Evolutionary conservation across 2,113 vertebrate species (phyloP).

Genomic region (Struthio camelus): DNA sequence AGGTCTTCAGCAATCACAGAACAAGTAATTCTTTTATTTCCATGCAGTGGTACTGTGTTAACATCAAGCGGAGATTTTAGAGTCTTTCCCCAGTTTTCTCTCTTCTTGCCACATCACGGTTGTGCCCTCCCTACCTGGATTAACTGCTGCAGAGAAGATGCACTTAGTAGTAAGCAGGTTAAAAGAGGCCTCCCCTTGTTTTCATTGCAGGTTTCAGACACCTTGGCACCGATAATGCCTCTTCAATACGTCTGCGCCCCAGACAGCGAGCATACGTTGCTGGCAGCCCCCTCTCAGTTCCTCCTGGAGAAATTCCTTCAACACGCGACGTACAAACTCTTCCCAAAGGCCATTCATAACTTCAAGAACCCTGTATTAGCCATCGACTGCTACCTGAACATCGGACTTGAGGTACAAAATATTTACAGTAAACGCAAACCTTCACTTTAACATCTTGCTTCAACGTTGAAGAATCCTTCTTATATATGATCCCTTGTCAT

Average conservation of each 20-base stretch:
- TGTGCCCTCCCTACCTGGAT: background rate
- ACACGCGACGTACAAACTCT: slow-evolving; percentile 89
- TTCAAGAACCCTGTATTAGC: slow-evolving; percentile 90
- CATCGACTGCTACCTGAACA: slow-evolving; percentile 96
- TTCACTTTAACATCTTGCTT: background rate
- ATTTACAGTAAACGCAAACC: background rate
- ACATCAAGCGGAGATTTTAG: background rate
- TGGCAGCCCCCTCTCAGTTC: slow-evolving; percentile 94
- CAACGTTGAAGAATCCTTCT: background rate
- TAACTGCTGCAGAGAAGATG: background rate
- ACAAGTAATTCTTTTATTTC: background rate
- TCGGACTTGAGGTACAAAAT: slow-evolving; percentile 89
- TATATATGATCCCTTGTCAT: background rate
- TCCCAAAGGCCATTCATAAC: slow-evolving; percentile 90
- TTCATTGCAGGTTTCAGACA: slow-evolving; percentile 84
- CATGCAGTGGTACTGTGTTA: background rate
- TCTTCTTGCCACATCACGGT: background rate
- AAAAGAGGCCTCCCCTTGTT: background rate
- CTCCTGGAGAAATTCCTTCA: slow-evolving; percentile 97
- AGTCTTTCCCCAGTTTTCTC: background rate
- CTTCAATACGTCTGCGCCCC: slow-evolving; percentile 95
- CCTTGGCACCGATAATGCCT: slow-evolving; percentile 80
- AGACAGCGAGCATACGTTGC: slow-evolving; percentile 92
- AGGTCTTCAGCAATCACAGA: background rate
- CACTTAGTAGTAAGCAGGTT: background rate